A percentile compares a stretch with the other conserved stretches of the same genome.
Evolutionary conservation across 2,888 invertebrate genomes (phyloP).

Genomic region (Hoplodrina ambigua): DNA sequence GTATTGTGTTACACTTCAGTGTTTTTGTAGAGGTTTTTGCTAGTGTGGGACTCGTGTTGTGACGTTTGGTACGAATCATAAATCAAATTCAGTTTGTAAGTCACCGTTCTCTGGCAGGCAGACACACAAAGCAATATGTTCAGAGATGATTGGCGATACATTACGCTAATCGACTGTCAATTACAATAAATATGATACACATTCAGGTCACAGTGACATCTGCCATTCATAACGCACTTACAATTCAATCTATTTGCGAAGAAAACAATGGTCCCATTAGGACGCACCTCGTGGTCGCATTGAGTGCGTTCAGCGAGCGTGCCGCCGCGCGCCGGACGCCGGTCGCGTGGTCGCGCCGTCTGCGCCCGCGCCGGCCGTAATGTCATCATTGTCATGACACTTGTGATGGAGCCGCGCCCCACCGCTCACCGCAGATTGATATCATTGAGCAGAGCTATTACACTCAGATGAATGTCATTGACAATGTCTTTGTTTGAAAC

Average conservation of each 20-base stretch:
- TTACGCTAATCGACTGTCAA: conserved; percentile 34
- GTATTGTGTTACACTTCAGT: conserved; percentile 10
- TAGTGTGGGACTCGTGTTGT: no score
- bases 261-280: conserved; percentile 48
- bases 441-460: conserved; percentile 18
- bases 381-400: conserved; percentile 38
- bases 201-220: conserved; percentile 15
- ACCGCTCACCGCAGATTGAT: conserved; percentile 13
- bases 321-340: not conserved
- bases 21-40: not conserved
- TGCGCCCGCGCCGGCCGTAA: conserved; percentile 5
- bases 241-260: conserved; percentile 34
- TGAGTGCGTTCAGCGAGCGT: conserved; percentile 34
- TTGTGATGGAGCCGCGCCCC: conserved; percentile 5
- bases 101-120: not conserved
- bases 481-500: not conserved
- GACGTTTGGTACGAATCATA: no score
- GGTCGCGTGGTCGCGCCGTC: not conserved
- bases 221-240: conserved; percentile 43
- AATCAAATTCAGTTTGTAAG: no score
- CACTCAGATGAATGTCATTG: not conserved
- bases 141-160: conserved; percentile 13
- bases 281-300: conserved; percentile 34
- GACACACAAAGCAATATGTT: conserved; percentile 15
- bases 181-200: conserved; percentile 10